Percentiles rank a stretch among this genome's conserved stretches.
Evolutionary conservation across 2,113 vertebrate species (phyloP).

Genomic region (Rattus rattus): DNA sequence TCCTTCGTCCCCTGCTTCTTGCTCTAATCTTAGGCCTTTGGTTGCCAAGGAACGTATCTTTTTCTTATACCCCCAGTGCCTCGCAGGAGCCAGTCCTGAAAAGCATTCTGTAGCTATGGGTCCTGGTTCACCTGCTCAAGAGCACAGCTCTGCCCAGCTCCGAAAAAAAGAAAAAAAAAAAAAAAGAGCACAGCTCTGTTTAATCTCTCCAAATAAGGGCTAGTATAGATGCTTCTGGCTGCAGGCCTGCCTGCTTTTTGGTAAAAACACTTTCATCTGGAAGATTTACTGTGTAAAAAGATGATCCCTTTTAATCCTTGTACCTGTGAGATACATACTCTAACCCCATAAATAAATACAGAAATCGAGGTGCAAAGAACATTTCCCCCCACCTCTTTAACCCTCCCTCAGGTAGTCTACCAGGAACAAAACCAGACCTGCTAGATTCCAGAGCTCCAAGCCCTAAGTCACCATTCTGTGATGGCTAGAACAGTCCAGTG

Average conservation of each 20-base stretch:
- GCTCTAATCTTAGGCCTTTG: not conserved
- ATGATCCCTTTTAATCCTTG: not conserved
- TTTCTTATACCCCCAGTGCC: not conserved
- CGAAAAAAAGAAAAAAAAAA: too few relatives aligned
- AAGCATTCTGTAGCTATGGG: not conserved
- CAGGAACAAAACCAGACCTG: not conserved
- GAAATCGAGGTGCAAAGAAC: not conserved
- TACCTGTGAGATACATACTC: not conserved
- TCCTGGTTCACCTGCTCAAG: constrained; percentile 1
- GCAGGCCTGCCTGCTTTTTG: not conserved
- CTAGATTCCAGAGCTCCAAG: not conserved
- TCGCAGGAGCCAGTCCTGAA: not conserved
- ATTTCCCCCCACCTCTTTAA: not conserved
- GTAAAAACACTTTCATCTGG: not conserved
- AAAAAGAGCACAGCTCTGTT: not conserved
- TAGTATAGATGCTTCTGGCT: not conserved
- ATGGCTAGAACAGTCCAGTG: not conserved
- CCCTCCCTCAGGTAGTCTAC: not conserved
- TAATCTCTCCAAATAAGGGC: not conserved
- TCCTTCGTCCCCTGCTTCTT: not conserved
- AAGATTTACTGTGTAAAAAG: not conserved
- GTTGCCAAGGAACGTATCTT: not conserved
- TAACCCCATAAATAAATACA: not conserved
- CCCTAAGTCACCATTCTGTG: not conserved
- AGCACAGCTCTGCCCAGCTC: not conserved